Evolutionary conservation across 1,140 invertebrate species (phyloP).

Genomic region (Zaprionus ornatus): DNA sequence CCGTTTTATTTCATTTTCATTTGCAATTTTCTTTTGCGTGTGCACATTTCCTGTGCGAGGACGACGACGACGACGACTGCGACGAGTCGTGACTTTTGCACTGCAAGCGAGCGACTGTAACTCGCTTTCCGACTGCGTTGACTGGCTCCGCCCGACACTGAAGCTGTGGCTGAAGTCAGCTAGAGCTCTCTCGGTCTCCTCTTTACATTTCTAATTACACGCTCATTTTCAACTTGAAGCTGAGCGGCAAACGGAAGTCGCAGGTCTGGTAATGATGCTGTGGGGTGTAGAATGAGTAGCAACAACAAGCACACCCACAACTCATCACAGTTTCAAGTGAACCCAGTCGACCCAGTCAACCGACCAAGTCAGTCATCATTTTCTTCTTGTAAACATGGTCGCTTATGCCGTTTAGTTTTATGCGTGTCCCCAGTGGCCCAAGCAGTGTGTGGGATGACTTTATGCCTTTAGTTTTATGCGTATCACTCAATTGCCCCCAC

Average conservation of each 20-base stretch:
- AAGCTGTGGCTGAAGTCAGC: slow-evolving; percentile 16
- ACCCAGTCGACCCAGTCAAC: not conserved
- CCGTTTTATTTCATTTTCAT: slow-evolving; percentile 73
- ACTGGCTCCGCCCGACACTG: not conserved
- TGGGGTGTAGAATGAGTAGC: not conserved
- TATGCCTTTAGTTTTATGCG: slow-evolving; percentile 54
- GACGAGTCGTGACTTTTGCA: slow-evolving; percentile 58
- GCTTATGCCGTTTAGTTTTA: slow-evolving; percentile 49
- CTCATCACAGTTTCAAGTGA: not conserved
- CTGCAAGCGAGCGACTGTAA: slow-evolving; percentile 30
- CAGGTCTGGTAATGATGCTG: slow-evolving; percentile 36
- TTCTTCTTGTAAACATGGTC: slow-evolving; percentile 39
- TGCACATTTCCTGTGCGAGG: slow-evolving; percentile 61
- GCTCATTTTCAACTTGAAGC: slow-evolving; percentile 67
- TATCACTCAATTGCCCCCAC: slow-evolving; percentile 25
- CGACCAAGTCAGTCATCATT: slow-evolving; percentile 15
- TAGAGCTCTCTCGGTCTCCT: slow-evolving; percentile 29
- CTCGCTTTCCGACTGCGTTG: slow-evolving; percentile 17
- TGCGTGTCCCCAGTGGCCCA: slow-evolving; percentile 5
- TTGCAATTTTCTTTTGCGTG: slow-evolving; percentile 65
- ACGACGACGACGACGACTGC: not conserved
- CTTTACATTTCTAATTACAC: slow-evolving; percentile 73
- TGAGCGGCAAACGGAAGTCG: slow-evolving; percentile 48
- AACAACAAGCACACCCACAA: not conserved
- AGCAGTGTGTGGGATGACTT: slow-evolving; percentile 22